Conservation (phyloP, 2,888 invertebrate species). For the Drosophila bunnanda region DNA sequence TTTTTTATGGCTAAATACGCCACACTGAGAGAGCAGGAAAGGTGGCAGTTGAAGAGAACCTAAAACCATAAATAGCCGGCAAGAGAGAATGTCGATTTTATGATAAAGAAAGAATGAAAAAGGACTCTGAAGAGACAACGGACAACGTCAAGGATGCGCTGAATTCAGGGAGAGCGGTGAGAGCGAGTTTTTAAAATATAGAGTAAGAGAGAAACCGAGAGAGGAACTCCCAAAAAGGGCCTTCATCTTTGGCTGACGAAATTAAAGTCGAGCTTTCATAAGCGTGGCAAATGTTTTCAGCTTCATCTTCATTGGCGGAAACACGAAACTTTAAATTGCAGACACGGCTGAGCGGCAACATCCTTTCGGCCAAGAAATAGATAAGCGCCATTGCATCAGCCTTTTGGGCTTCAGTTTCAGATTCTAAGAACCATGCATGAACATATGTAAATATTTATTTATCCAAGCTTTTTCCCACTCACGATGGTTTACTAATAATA, state of each 20-base stretch:
- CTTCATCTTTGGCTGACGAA: conserved; percentile 56
- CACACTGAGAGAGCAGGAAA: not conserved
- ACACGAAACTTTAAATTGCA: conserved; percentile 55
- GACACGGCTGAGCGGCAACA: not conserved
- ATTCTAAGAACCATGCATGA: not conserved
- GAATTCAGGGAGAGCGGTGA: conserved; percentile 10
- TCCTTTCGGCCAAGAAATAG: conserved; percentile 19
- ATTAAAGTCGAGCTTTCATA: conserved; percentile 49
- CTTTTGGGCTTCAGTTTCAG: not conserved
- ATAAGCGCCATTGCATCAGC: conserved; percentile 46
- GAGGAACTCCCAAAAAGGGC: conserved; percentile 24
- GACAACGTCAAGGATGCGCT: conserved; percentile 25
- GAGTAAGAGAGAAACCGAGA: not conserved
- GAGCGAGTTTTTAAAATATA: not conserved
- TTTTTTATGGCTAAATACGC: not conserved
- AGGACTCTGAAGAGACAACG: not conserved
- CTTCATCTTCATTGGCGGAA: conserved; percentile 14
- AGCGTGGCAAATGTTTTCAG: conserved; percentile 22
- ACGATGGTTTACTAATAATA: conserved; percentile 5
- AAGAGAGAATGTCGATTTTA: not conserved
- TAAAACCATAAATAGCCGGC: not conserved
- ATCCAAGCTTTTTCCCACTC: conserved; percentile 4
- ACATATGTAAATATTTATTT: conserved; percentile 10
- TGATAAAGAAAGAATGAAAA: not conserved
- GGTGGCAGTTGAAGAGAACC: not conserved